These are phyloP conservation scores for Formica exsecta DNA, from an alignment of 1,140 invertebrate genomes.

Conservation along the genomic window DNA sequence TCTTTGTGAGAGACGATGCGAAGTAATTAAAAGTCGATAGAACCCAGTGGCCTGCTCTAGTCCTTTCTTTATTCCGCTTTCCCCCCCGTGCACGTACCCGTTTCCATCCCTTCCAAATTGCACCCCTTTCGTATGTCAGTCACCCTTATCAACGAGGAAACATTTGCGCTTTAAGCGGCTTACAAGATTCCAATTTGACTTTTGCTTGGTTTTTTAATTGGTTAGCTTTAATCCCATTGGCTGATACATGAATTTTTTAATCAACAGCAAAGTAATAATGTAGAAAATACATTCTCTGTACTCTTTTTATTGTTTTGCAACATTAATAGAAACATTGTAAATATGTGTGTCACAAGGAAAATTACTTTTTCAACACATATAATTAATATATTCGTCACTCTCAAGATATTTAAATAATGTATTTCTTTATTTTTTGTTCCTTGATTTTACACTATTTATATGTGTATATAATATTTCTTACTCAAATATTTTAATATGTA, in stretches of 20 bases:
- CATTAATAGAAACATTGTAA: neutral
- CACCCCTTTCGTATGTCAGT: neutral
- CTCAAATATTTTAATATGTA: neutral
- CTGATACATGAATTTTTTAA: slow-evolving; percentile 31
- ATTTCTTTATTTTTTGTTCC: neutral
- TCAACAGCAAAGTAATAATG: slow-evolving; percentile 14
- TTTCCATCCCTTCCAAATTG: slow-evolving; percentile 1
- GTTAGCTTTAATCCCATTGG: slow-evolving; percentile 16
- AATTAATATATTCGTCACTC: slow-evolving; percentile 20
- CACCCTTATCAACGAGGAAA: slow-evolving; percentile 18
- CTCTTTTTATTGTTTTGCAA: slow-evolving; percentile 7
- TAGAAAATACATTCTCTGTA: slow-evolving; percentile 24
- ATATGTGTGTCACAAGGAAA: neutral
- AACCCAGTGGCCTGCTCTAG: slow-evolving; percentile 72
- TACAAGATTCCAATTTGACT: slow-evolving; percentile 40
- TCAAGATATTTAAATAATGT: neutral
- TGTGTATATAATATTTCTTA: neutral
- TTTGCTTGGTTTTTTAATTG: slow-evolving; percentile 45
- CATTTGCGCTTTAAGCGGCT: slow-evolving; percentile 46
- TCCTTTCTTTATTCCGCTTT: slow-evolving; percentile 57
- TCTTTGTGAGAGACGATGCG: slow-evolving; percentile 72
- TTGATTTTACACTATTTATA: neutral
- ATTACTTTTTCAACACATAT: neutral
- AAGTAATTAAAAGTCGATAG: slow-evolving; percentile 80
- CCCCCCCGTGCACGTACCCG: slow-evolving; percentile 20